Conservation (phyloP, 2,888 invertebrate genomes). For the Balanococcus diminutus region DNA sequence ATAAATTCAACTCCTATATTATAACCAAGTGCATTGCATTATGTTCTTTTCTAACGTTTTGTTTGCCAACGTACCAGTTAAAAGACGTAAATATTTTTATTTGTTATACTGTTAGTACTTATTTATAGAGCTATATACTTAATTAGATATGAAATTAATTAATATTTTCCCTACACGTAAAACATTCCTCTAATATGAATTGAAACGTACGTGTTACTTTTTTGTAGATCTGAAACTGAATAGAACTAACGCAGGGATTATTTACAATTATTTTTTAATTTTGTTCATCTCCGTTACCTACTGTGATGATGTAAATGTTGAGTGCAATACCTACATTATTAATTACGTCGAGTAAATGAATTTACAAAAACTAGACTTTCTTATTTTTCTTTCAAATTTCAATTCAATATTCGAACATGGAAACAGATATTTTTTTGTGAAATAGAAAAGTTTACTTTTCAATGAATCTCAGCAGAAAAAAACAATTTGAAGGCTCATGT, state of each 20-base stretch:
- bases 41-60: background rate
- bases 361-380: too few species aligned
- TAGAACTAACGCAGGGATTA: background rate
- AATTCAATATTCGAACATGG: too few species aligned
- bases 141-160: background rate
- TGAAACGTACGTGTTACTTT: background rate
- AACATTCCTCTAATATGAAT: background rate
- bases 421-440: too few species aligned
- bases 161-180: background rate
- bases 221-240: background rate
- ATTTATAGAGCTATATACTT: too few species aligned
- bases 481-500: too few species aligned
- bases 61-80: background rate
- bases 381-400: too few species aligned
- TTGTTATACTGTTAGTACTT: too few species aligned
- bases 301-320: background rate
- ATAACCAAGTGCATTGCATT: too few species aligned
- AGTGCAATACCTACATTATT: background rate
- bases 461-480: too few species aligned
- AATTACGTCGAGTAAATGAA: background rate
- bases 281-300: background rate
- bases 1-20: background rate
- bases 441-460: too few species aligned
- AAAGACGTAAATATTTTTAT: background rate
- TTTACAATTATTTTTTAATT: background rate